Percentiles rank a stretch among this genome's conserved stretches.
phyloP scores from a whole-genome alignment of 2,797 vertebrate genomes.

The Schizothorax lantsangensis region DNA sequence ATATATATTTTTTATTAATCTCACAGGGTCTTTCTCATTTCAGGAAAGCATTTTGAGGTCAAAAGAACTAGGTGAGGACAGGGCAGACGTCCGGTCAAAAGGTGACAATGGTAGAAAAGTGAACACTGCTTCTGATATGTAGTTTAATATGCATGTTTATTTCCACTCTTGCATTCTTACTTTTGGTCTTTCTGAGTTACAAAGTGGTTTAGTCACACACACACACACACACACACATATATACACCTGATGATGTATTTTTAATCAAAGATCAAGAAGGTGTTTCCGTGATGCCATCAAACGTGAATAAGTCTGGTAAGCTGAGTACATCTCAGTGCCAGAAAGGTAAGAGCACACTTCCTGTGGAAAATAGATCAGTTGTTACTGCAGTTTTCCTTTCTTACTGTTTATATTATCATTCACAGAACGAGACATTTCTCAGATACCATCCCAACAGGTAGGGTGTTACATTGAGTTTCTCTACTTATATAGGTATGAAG shows the following conservation, averaged over 20 bases:
- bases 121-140: not conserved
- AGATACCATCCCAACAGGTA: conserved; percentile 35
- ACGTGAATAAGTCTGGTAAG: conserved; percentile 11
- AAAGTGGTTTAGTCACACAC: not conserved
- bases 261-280: not conserved
- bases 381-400: not conserved
- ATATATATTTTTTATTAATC: not conserved
- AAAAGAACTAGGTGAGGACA: conserved; percentile 6
- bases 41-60: conserved; percentile 34
- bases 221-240: too few relatives aligned
- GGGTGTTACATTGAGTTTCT: conserved; percentile 8
- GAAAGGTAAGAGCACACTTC: conserved; percentile 59
- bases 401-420: conserved; percentile 34
- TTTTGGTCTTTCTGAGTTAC: not conserved
- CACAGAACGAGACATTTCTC: conserved; percentile 41
- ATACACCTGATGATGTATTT: not conserved
- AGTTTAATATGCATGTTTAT: not conserved
- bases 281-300: not conserved
- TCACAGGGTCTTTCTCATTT: not conserved
- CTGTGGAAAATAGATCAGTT: not conserved
- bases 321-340: conserved; percentile 52
- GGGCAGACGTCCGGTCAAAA: not conserved
- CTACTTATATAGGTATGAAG: not conserved
- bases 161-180: not conserved
- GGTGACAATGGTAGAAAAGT: conserved; percentile 25